A percentile compares a stretch with the other conserved stretches of the same genome.
Evolutionary conservation across 2,113 vertebrate genomes (phyloP).

Genomic region (Smithornis capensis): DNA sequence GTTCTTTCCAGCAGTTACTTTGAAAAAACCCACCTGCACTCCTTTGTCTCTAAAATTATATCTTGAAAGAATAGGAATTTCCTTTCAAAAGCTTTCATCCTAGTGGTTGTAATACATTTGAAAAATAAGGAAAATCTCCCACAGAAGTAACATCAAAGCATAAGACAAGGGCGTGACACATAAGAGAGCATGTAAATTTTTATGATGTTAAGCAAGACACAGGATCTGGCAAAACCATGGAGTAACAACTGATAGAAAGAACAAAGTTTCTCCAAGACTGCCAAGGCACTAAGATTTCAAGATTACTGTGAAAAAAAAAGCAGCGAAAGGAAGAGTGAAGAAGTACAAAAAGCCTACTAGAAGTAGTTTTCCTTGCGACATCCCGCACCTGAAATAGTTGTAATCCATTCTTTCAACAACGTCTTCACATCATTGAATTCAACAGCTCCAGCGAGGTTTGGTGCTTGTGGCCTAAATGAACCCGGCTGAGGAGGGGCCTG

Average conservation of each 20-base stretch:
- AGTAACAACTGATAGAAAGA: not conserved
- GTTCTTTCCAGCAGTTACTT: not conserved
- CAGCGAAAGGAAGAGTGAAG: not conserved
- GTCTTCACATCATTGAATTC: constrained; percentile 91
- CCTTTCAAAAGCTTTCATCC: not conserved
- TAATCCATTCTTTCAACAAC: constrained; percentile 92
- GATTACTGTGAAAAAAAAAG: not conserved
- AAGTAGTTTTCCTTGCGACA: not conserved
- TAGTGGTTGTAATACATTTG: not conserved
- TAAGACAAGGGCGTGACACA: not conserved
- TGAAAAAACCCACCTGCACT: not conserved
- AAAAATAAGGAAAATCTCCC: not conserved
- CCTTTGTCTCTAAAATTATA: not conserved
- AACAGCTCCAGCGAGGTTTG: constrained; percentile 89
- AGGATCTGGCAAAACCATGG: not conserved
- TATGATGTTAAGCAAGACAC: not conserved
- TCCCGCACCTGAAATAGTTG: constrained; percentile 83
- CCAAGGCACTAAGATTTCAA: not conserved
- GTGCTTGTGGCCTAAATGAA: constrained; percentile 69
- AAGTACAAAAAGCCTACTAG: not conserved
- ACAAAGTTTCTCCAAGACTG: not conserved
- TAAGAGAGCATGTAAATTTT: not conserved
- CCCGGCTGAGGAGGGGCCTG: constrained; percentile 24
- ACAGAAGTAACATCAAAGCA: not conserved
- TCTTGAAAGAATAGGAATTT: not conserved